Conservation (phyloP, 2,113 vertebrate species). For the Erpornis zantholeuca region DNA sequence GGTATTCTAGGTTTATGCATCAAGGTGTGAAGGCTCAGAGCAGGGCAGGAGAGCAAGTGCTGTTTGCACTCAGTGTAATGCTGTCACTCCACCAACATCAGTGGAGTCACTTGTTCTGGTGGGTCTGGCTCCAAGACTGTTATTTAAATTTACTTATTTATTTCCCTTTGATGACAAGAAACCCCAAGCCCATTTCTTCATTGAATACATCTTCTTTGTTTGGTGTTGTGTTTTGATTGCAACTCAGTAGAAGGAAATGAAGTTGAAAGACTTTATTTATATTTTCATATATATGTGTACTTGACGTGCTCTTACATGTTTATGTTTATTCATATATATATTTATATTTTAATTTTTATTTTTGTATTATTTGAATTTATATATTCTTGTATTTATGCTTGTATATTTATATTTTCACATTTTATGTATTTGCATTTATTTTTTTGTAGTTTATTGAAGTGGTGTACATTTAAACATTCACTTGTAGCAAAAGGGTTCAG, state of each 20-base stretch:
- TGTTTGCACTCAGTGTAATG: not conserved
- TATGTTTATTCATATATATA: not conserved
- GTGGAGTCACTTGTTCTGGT: not conserved
- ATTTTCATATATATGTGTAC: not conserved
- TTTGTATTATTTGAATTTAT: not conserved
- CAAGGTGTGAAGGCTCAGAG: not conserved
- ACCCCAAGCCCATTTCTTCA: not conserved
- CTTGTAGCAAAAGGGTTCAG: not conserved
- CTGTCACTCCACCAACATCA: not conserved
- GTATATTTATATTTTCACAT: not conserved
- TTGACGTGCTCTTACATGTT: not conserved
- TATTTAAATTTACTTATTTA: not conserved
- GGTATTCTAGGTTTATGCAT: not conserved
- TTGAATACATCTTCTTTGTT: not conserved
- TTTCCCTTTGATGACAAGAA: not conserved
- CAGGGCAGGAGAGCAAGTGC: not conserved
- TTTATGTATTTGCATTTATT: not conserved
- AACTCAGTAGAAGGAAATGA: not conserved
- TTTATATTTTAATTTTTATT: not conserved
- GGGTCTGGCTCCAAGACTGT: not conserved
- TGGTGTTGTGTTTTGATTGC: not conserved
- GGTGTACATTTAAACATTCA: not conserved
- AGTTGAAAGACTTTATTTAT: not conserved
- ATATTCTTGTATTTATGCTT: not conserved
- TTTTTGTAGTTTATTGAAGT: not conserved